Conservation (phyloP, 2,888 invertebrate species). For the Malachius bipustulatus region DNA sequence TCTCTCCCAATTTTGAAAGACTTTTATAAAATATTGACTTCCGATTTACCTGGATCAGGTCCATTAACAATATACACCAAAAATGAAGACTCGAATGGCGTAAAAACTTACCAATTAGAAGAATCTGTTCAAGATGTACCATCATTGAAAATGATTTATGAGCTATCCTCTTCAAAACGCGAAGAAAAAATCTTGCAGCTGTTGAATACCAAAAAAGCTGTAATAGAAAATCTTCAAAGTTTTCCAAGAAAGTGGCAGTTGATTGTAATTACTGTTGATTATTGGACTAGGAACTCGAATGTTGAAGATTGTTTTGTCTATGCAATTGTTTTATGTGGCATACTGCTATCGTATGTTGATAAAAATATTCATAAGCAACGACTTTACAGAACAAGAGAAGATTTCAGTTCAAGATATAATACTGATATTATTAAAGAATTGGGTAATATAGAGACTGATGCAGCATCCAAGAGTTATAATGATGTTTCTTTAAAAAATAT, state of each 20-base stretch:
- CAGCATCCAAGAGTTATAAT: too few species aligned
- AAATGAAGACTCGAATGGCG: conserved; percentile 20
- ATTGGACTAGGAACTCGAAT: conserved; percentile 43
- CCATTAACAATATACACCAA: conserved; percentile 29
- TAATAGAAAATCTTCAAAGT: conserved; percentile 32
- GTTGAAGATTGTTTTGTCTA: conserved; percentile 41
- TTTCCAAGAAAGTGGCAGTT: conserved; percentile 49
- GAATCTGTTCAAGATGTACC: conserved; percentile 28
- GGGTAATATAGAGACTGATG: too few species aligned
- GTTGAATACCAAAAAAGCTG: conserved; percentile 36
- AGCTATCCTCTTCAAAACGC: conserved; percentile 24
- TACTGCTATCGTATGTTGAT: conserved; percentile 48
- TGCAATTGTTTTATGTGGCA: conserved; percentile 45
- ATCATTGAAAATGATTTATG: conserved; percentile 29
- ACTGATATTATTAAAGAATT: too few species aligned
- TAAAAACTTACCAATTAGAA: too few species aligned
- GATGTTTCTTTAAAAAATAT: too few species aligned
- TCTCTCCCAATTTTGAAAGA: conserved; percentile 50
- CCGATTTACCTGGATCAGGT: conserved; percentile 12
- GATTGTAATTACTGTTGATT: conserved; percentile 45
- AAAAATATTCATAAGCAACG: conserved; percentile 47
- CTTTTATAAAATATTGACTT: conserved; percentile 40
- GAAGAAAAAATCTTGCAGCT: conserved; percentile 39
- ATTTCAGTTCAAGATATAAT: conserved; percentile 35
- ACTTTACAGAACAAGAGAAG: conserved; percentile 37